Conservation (phyloP, 2,113 vertebrate genomes). For the Sardina pilchardus region DNA sequence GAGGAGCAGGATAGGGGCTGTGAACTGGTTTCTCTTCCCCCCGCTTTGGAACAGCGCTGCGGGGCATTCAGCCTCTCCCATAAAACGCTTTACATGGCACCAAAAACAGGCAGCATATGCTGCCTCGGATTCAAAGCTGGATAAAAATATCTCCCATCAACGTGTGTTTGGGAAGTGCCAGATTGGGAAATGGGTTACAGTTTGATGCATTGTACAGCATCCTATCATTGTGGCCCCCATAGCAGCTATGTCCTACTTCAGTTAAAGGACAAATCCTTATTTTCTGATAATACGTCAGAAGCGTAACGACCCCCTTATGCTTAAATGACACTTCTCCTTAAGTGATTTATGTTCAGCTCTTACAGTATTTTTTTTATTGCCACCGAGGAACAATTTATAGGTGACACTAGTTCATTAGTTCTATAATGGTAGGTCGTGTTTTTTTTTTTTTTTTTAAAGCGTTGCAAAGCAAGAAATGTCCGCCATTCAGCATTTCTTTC, state of each 20-base stretch:
- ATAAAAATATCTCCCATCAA: slow-evolving; percentile 75
- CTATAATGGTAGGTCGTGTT: neutral
- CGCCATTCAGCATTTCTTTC: slow-evolving; percentile 3
- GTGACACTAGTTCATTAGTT: neutral
- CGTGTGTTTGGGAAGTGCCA: slow-evolving; percentile 65
- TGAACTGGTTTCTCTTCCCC: slow-evolving; percentile 36
- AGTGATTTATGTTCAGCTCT: neutral
- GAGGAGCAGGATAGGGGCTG: neutral
- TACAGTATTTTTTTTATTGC: neutral
- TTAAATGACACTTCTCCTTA: neutral
- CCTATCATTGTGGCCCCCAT: slow-evolving; percentile 49
- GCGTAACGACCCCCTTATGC: neutral
- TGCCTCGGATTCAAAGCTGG: slow-evolving; percentile 66
- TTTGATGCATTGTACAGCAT: slow-evolving; percentile 59
- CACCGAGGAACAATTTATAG: neutral
- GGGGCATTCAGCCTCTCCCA: slow-evolving; percentile 61
- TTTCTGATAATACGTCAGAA: neutral
- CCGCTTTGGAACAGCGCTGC: slow-evolving; percentile 55
- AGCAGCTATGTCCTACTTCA: slow-evolving; percentile 13
- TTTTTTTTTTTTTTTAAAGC: neutral
- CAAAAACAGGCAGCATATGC: slow-evolving; percentile 73
- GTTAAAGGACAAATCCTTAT: neutral
- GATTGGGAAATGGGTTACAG: slow-evolving; percentile 77
- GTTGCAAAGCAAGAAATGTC: neutral
- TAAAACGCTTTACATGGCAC: slow-evolving; percentile 66